A percentile compares a stretch with the other conserved stretches of the same genome.
Conservation (phyloP, 2,888 invertebrate species). For the Creontiades dilutus region DNA sequence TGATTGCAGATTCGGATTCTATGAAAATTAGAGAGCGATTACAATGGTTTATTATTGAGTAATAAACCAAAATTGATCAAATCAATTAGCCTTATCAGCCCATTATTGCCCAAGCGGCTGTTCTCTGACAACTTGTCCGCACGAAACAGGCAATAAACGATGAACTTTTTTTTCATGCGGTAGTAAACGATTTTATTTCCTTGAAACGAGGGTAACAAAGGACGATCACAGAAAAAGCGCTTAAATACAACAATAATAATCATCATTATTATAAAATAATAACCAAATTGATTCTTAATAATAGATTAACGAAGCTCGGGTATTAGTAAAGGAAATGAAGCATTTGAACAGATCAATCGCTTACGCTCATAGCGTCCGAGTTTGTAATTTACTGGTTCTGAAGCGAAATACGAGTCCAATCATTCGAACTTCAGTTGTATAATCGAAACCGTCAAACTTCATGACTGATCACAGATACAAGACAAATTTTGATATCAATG, state of each 20-base stretch:
- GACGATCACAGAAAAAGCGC: constrained; percentile 35
- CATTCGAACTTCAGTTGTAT: neutral
- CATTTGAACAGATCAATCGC: neutral
- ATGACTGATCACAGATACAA: neutral
- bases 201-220: constrained; percentile 12
- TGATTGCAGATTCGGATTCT: no score
- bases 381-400: neutral
- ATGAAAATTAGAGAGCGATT: no score
- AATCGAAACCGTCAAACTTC: neutral
- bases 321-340: neutral
- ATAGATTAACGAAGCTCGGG: neutral
- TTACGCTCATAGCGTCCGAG: neutral
- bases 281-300: neutral
- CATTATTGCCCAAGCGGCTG: no score
- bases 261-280: neutral
- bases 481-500: neutral
- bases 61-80: no score
- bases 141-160: no score
- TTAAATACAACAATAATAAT: neutral
- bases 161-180: neutral
- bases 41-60: no score
- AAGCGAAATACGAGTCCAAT: neutral
- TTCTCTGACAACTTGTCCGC: no score
- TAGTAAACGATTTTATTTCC: constrained; percentile 32
- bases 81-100: no score